Evolutionary conservation across 1,140 invertebrate genomes (phyloP), one percentile per base, ranked within the genome.

Genomic region (Nautilus pompilius): DNA sequence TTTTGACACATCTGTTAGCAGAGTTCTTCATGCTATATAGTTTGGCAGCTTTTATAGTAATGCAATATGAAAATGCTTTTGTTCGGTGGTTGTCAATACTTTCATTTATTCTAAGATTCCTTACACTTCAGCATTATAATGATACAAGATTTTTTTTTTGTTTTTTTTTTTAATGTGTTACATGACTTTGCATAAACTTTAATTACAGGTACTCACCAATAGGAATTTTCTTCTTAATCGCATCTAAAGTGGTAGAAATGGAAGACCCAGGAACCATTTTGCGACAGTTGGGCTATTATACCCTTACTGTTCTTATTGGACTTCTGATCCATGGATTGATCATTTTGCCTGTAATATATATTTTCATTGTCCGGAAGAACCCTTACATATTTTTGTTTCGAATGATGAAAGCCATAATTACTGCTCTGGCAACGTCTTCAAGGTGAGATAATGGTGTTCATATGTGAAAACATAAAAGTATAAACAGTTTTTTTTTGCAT

Each of bases 191-290:
- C 57, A 51, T 48, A 26, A n/a, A n/a, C 20, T 67, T 20, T 46
- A 56, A 26, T 5, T 58, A 8, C 55, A 76, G 93, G 92, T 84
- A 95, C 61, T 96, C 94, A 28, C 95, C 95, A 0, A 81, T 96
- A 28, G 94, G 95, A 63, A 93, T 98, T 1, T 89, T 91, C 58
- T 97, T 95, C 82, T 84, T 98, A 45, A 91, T 97, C 49, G 89
- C 91, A 6, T 89, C 90, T 30, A 94, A 96, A 80, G 88, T 97
- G 56, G 84, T 97, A 72, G 91, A 92, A 73, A 95, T 95, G 75
- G 85, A 90, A 3, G 90, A 93, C 62, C 70, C 73, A 20, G 68
- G 15, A 0, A 62, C 63, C 3, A 66, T 74, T 28, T 68, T 80
- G 41, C 55, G 61, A 24, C 70, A 74, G 58, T 63, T 83, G 0